Conservation (phyloP, 1,140 invertebrate genomes). For the Riptortus pedestris region DNA sequence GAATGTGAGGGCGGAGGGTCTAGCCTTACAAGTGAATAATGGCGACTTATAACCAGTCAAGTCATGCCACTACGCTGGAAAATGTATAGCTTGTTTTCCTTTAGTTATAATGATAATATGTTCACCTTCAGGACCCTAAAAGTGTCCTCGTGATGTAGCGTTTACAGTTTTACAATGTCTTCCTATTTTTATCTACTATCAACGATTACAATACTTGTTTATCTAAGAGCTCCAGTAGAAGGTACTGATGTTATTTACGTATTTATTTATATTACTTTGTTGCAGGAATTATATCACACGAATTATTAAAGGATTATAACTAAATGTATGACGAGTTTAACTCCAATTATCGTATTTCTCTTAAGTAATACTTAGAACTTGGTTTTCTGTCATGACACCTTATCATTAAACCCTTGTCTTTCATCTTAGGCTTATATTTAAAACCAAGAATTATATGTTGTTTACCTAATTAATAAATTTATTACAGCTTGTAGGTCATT, state of each 20-base stretch:
- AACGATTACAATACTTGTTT: conserved; percentile 23
- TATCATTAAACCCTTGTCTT: too few species aligned
- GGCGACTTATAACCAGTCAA: background rate
- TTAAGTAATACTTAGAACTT: too few species aligned
- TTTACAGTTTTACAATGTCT: conserved; percentile 24
- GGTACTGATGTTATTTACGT: conserved; percentile 13
- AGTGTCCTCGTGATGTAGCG: conserved; percentile 4
- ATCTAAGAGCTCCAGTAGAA: conserved; percentile 24
- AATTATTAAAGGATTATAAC: too few species aligned
- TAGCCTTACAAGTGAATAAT: conserved; percentile 1
- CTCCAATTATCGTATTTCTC: too few species aligned
- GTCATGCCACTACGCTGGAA: background rate
- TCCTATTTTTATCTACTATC: conserved; percentile 26
- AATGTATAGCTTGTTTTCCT: background rate
- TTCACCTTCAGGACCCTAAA: background rate
- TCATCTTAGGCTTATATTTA: too few species aligned
- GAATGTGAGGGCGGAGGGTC: conserved; percentile 8
- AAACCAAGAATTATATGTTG: too few species aligned
- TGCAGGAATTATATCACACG: too few species aligned
- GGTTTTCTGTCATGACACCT: too few species aligned
- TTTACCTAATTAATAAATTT: too few species aligned
- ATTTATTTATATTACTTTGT: too few species aligned
- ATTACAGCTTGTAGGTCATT: too few species aligned
- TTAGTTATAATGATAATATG: background rate
- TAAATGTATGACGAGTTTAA: too few species aligned